A percentile compares a stretch with the other conserved stretches of the same genome.
These are phyloP conservation scores for Platysteira castanea DNA, from an alignment of 2,113 vertebrate genomes.

Conservation along the genomic window DNA sequence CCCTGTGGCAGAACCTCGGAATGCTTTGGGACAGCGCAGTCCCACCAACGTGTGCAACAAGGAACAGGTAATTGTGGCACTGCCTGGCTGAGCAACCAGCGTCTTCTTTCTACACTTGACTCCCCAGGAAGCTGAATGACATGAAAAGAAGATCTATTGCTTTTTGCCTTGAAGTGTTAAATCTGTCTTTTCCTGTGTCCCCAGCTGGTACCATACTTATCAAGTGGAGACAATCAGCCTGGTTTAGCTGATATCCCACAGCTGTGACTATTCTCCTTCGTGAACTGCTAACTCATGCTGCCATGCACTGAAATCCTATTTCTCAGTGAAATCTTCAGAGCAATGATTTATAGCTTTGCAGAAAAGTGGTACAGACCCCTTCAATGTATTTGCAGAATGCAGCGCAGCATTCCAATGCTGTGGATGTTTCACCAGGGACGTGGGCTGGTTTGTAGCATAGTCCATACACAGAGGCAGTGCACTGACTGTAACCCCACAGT, in stretches of 20 bases:
- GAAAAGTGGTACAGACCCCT: background rate
- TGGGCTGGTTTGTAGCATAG: background rate
- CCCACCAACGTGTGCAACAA: accelerated
- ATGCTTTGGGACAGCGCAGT: background rate
- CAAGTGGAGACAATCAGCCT: background rate
- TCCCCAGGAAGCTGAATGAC: background rate
- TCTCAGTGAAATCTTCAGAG: background rate
- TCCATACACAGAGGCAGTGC: background rate
- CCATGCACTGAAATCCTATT: background rate
- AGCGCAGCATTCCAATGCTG: background rate
- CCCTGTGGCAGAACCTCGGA: accelerated
- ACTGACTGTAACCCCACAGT: background rate
- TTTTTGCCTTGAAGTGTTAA: background rate
- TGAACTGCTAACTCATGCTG: background rate
- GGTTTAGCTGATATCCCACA: background rate
- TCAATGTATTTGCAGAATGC: background rate
- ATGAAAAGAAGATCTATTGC: background rate
- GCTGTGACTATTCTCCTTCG: constrained; percentile 4
- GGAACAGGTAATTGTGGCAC: background rate
- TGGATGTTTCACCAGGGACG: background rate
- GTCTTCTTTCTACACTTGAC: background rate
- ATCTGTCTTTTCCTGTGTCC: background rate
- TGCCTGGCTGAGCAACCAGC: background rate
- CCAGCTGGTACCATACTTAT: background rate
- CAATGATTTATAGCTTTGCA: background rate